A percentile compares a stretch with the other conserved stretches of the same genome.
Conservation (phyloP, 2,797 vertebrate species). For the Crocidura indochinensis region DNA sequence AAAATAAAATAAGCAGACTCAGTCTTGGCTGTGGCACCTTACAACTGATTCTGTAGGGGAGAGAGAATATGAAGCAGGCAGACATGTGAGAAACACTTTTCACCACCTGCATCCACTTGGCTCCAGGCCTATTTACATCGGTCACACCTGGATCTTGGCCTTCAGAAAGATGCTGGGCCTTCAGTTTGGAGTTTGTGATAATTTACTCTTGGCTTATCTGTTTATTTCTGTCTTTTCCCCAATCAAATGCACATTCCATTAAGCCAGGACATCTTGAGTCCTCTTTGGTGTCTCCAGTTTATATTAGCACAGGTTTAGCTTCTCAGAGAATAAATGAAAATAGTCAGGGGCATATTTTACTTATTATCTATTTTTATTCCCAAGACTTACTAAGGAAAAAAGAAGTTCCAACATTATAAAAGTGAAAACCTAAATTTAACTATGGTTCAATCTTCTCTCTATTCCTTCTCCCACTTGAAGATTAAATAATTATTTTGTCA, state of each 20-base stretch:
- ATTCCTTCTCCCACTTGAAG: not conserved
- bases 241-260: not conserved
- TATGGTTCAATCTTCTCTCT: not conserved
- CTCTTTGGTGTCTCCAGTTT: too few species aligned
- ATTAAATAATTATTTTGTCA: slow-evolving; percentile 6
- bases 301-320: too few species aligned
- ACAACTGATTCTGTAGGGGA: not conserved
- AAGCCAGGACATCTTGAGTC: not conserved
- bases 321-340: not conserved
- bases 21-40: not conserved
- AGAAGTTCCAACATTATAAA: not conserved
- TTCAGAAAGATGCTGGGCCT: slow-evolving; percentile 4
- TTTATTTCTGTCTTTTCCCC: not conserved
- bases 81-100: not conserved
- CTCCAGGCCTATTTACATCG: not conserved
- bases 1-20: not conserved
- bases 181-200: not conserved
- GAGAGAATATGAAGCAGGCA: not conserved
- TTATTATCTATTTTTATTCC: not conserved
- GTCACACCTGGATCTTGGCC: not conserved
- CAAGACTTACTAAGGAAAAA: not conserved
- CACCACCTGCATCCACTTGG: not conserved
- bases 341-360: not conserved
- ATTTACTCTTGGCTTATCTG: not conserved
- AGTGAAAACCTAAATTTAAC: slow-evolving; percentile 31